Evolutionary conservation across 2,797 vertebrate species (phyloP), one percentile per base, ranked within the genome.

Genomic region (Sardinella longiceps): DNA sequence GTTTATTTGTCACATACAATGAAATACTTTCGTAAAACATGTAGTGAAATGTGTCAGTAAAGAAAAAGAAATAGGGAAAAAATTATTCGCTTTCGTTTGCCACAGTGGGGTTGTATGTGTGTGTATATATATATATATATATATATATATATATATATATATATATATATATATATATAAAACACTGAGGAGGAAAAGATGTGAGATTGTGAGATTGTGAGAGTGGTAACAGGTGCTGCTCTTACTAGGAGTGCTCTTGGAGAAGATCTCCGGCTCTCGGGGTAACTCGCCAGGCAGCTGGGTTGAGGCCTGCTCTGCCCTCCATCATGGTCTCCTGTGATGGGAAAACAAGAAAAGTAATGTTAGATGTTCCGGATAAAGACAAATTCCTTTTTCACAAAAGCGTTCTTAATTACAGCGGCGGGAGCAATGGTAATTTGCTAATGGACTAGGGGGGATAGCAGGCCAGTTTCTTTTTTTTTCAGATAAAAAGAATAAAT

Each of bases 371-470:
- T 86, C 37, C n/a, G 84, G 90, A 80, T 91, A 92, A 86, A 89
- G 89, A 88, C 87, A 84, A 93, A 92, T 90, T 39, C 37, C 18
- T 43, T 91, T 91, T 85, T 45, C 82, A 85, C 91, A 77, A 43
- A 94, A 90, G 90, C 84, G 86, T 86, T 91, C 92, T 87, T 93
- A 93, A 94, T 93, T 88, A 85, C 85, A 87, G 82, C 51, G 87
- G 87, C 84, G 90, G 84, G 87, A 90, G 70, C 25, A 88, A 88
- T 90, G 89, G 92, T 90, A 95, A 95, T 95, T 94, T 95, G 92
- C 95, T 95, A 95, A 95, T 95, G 93, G 94, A 93, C 89, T 63
- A 82, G 50, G 81, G 86, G 90, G 86, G 88, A 92, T 90, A 84
- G 87, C 84, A 87, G 84, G 84, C 85, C 86, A 58, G 58, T 48